These are phyloP conservation scores for Gambelia wislizenii DNA, from an alignment of 2,797 vertebrate genomes.

Conservation along the genomic window DNA sequence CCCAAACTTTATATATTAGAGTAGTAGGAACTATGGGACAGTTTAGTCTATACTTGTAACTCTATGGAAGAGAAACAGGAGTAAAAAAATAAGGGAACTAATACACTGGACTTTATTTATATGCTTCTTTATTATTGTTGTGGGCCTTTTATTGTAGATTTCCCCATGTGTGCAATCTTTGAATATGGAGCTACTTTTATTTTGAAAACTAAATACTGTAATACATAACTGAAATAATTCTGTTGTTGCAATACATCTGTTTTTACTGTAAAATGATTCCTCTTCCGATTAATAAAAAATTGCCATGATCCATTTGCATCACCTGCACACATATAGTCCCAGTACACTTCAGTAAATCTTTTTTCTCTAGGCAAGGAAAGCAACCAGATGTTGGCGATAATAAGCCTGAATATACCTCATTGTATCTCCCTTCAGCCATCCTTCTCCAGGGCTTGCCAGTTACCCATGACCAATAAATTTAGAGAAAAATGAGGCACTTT, in stretches of 20 bases:
- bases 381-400: background rate
- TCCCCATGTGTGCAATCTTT: constrained; percentile 50
- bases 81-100: background rate
- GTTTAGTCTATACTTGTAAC: background rate
- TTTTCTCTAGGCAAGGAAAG: background rate
- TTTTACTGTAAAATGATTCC: too few relatives aligned
- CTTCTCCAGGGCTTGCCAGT: background rate
- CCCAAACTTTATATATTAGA: background rate
- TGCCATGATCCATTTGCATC: background rate
- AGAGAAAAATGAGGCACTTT: background rate
- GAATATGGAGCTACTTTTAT: constrained; percentile 58
- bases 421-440: background rate
- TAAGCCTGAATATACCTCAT: background rate
- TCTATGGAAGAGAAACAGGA: background rate
- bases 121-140: background rate
- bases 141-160: background rate
- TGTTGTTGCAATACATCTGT: background rate
- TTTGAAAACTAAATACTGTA: background rate
- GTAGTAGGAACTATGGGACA: background rate
- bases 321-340: background rate
- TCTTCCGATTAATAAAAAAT: background rate
- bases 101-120: background rate
- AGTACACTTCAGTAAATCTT: background rate
- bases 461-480: background rate
- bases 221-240: background rate